Base-by-base conservation (phyloP, 2,888 invertebrate species). In the Drosophila borborema region DNA sequence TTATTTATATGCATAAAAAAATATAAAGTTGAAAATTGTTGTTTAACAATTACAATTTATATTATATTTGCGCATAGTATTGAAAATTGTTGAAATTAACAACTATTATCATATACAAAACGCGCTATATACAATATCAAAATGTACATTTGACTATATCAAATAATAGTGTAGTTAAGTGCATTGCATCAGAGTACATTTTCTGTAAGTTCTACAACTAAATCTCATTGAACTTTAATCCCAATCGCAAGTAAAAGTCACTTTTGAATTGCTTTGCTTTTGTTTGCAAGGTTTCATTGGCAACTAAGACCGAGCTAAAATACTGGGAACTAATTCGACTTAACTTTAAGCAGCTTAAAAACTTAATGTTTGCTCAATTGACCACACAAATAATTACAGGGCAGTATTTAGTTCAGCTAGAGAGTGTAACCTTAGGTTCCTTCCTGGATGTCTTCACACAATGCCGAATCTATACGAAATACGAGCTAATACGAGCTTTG, bases 401-500 rank as follows among this genome's bases (percentile, higher is more conserved):
- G 49, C 45, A 73, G 20, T 43, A 38, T 12, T 16, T n/a, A 54
- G 66, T 54, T 56, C 8, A 58, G 45, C 34, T 55, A 20, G 0
- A 14, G 1, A 14, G 20, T 4, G 18, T 36, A n/a, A 16, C 6
- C 23, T 28, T 16, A 18, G 8, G 4, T 10, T 34, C 20, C n/a
- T 23, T 31, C 2, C 16, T 0, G 23, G 18, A 23, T 60, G 18
- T 41, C 53, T 60, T 41, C n/a, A 31, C 28, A 55, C 41, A 54
- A 55, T 41, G 28, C 31, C 9, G n/a, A 55, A 28, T 8, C 34
- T 14, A 56, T 34, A 40, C 40, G 54, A 71, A 67, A 74, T 58
- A 48, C 54, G 45, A 61, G 65, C 65, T 86, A 83, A 86, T 83
- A 55, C 28, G 81, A 86, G 80, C 31, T 66, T 74, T 56, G 64